Evolutionary conservation across 1,140 invertebrate genomes (phyloP).

Genomic region (Leptestheria dahalacensis): DNA sequence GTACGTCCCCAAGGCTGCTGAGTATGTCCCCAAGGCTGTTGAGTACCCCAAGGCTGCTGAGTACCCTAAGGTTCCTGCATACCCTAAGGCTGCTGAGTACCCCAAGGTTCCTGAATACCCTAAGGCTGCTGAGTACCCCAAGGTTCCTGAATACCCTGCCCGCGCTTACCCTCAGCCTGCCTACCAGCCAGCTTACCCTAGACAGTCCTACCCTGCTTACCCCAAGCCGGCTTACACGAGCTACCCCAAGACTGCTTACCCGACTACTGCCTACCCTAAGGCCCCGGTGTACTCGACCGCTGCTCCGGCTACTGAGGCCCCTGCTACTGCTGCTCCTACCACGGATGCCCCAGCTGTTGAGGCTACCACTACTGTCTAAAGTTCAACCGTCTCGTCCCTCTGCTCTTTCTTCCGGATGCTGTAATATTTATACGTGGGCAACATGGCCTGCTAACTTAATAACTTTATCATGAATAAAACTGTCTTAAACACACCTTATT

Average conservation of each 20-base stretch:
- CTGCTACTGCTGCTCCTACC: neutral
- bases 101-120: neutral
- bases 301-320: neutral
- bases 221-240: neutral
- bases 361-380: neutral
- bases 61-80: no score
- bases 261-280: neutral
- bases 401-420: no score
- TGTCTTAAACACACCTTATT: no score
- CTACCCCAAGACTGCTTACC: conserved; percentile 1
- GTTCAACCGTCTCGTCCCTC: no score
- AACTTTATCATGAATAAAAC: no score
- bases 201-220: neutral
- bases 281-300: neutral
- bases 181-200: conserved; percentile 1
- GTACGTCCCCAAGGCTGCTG: neutral
- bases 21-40: neutral
- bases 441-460: no score
- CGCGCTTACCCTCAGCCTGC: neutral
- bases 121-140: neutral
- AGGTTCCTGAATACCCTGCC: neutral
- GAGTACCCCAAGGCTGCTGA: neutral
- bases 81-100: conserved; percentile 26
- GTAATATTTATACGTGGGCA: no score
- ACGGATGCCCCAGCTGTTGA: neutral